These are phyloP conservation scores for Acipenser ruthenus DNA, from an alignment of 2,797 vertebrate species.

Conservation along the genomic window DNA sequence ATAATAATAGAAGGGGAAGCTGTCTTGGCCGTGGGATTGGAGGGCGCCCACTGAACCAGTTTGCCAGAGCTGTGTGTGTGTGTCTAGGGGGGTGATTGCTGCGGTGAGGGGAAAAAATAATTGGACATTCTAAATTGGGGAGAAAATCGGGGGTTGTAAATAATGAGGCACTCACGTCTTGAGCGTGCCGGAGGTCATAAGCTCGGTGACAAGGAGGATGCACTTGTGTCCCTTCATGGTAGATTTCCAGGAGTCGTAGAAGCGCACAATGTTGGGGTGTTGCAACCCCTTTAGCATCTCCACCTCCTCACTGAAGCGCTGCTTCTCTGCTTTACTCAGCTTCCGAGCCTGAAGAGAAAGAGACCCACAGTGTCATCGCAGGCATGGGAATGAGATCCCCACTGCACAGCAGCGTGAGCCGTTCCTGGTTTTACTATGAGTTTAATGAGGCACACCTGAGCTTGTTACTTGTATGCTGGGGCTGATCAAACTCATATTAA, in stretches of 20 bases:
- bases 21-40: too few relatives aligned
- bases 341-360: conserved; percentile 72
- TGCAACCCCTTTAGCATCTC: conserved; percentile 97
- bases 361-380: conserved; percentile 12
- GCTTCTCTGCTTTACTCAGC: conserved; percentile 82
- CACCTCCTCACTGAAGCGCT: conserved; percentile 93
- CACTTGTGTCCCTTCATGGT: conserved; percentile 87
- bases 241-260: conserved; percentile 96
- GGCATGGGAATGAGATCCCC: conserved; percentile 29
- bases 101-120: too few relatives aligned
- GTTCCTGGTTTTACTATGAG: too few relatives aligned
- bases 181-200: conserved; percentile 96
- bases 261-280: conserved; percentile 96
- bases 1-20: too few relatives aligned
- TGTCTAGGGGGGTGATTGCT: too few relatives aligned
- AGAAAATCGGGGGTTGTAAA: neutral
- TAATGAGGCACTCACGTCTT: conserved; percentile 77
- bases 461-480: too few relatives aligned
- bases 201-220: conserved; percentile 90
- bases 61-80: too few relatives aligned
- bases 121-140: too few relatives aligned
- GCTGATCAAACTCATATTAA: too few relatives aligned
- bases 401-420: neutral
- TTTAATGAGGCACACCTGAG: too few relatives aligned
- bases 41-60: too few relatives aligned